Conservation (phyloP, 2,113 vertebrate genomes). For the Erpornis zantholeuca region DNA sequence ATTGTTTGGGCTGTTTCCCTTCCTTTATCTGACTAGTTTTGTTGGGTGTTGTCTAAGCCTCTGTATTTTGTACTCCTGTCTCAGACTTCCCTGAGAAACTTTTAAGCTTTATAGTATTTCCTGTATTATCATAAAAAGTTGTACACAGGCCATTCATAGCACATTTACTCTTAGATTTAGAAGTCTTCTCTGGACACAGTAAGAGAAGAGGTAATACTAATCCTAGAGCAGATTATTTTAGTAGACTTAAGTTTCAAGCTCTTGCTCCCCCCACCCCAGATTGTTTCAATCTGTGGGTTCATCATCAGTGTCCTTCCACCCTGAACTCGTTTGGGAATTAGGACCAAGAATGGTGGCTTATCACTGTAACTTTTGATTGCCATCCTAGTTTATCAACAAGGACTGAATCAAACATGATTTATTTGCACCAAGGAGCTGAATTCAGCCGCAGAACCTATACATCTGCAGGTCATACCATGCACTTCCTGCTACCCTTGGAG, state of each 20-base stretch:
- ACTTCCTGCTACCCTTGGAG: neutral
- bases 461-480: neutral
- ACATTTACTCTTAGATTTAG: neutral
- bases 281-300: neutral
- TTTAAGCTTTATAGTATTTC: neutral
- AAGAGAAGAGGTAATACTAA: neutral
- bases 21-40: neutral
- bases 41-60: neutral
- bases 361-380: neutral
- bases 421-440: neutral
- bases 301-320: neutral
- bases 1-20: accelerated
- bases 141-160: accelerated
- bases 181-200: neutral
- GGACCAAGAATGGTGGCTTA: neutral
- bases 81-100: neutral
- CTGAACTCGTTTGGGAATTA: neutral
- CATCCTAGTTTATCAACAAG: neutral
- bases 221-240: neutral
- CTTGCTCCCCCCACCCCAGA: neutral
- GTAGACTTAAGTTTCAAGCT: neutral
- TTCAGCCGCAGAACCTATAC: neutral
- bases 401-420: neutral
- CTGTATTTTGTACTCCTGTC: neutral
- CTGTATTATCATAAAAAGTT: neutral